Evolutionary conservation across 2,888 invertebrate genomes (phyloP).

Genomic region (Meloe dianella): DNA sequence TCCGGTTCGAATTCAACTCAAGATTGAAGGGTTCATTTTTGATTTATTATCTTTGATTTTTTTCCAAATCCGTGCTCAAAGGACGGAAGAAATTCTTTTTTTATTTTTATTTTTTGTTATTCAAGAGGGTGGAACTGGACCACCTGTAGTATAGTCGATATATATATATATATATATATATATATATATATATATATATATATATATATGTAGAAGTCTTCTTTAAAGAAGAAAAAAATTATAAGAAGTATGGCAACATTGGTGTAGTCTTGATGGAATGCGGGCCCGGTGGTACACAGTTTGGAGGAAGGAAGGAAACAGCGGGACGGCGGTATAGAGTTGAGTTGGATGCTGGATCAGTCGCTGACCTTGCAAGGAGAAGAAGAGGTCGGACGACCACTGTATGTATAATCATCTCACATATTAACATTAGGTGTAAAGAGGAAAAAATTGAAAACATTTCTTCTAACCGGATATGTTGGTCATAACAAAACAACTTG

Average conservation of each 20-base stretch:
- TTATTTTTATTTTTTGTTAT: too few species aligned
- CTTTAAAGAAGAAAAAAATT: background rate
- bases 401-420: background rate
- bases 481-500: background rate
- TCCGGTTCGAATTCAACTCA: background rate
- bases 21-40: background rate
- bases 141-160: too few species aligned
- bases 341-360: constrained; percentile 47
- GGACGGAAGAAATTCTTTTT: background rate
- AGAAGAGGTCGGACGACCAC: constrained; percentile 47
- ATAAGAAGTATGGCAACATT: constrained; percentile 44
- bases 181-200: too few species aligned
- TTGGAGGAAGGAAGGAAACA: constrained; percentile 58
- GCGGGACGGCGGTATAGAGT: constrained; percentile 41
- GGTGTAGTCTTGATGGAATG: constrained; percentile 46
- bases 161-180: too few species aligned
- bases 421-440: background rate
- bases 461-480: constrained; percentile 6
- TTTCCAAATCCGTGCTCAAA: background rate
- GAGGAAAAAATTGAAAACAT: background rate
- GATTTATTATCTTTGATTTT: background rate
- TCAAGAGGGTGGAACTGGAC: constrained; percentile 10
- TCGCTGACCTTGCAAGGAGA: constrained; percentile 61
- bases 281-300: constrained; percentile 43
- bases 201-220: too few species aligned